A percentile compares a stretch with the other conserved stretches of the same genome.
phyloP scores from a whole-genome alignment of 2,888 invertebrate genomes.

The Leucania comma region DNA sequence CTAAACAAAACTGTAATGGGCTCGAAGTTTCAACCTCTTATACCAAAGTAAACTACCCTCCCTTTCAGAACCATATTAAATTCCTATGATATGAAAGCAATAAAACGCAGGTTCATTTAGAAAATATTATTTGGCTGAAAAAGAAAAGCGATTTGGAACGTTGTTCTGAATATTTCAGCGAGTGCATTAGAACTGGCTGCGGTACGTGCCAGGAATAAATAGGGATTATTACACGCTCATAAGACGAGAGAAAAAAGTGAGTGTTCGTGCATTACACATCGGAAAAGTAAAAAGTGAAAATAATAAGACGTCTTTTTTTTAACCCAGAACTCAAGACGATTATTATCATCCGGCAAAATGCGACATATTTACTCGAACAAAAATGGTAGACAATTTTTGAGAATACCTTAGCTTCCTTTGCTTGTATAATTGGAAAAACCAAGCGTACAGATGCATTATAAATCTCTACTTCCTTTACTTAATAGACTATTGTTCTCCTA shows the following conservation, averaged over 20 bases:
- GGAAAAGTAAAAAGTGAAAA: conserved; percentile 31
- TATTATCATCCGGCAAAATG: not conserved
- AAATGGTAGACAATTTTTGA: not conserved
- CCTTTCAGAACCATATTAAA: conserved; percentile 1
- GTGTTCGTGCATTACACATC: conserved; percentile 19
- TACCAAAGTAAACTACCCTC: too few species aligned
- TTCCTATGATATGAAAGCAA: not conserved
- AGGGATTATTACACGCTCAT: conserved; percentile 31
- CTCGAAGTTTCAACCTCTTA: not conserved
- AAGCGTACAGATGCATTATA: conserved; percentile 56
- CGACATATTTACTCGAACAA: conserved; percentile 9
- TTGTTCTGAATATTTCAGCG: conserved; percentile 43
- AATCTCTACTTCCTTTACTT: conserved; percentile 64
- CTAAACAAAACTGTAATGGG: conserved; percentile 11
- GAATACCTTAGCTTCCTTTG: conserved; percentile 12
- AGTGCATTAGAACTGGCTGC: conserved; percentile 42
- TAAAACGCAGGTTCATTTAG: conserved; percentile 12
- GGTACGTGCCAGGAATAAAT: conserved; percentile 53
- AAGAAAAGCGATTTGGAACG: conserved; percentile 39
- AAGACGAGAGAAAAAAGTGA: conserved; percentile 28
- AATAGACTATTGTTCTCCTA: conserved; percentile 72
- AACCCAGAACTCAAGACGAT: conserved; percentile 7
- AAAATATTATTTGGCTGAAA: conserved; percentile 20
- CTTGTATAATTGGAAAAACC: conserved; percentile 40
- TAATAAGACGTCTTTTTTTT: conserved; percentile 30